Base-by-base conservation (phyloP, 2,113 vertebrate species). In the Notarius lentiginosus region DNA sequence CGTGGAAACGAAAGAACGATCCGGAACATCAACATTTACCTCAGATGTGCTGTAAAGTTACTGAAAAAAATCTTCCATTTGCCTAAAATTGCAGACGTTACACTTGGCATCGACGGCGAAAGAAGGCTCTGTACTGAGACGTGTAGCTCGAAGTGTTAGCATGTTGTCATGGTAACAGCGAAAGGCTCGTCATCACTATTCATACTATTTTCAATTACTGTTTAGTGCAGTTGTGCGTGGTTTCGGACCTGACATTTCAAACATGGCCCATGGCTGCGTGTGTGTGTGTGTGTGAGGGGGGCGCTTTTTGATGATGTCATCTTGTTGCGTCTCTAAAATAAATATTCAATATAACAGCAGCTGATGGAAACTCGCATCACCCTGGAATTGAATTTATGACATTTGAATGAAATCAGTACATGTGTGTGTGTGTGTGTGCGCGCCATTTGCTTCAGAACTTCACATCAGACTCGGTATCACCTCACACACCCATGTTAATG, bases 221-320 rank as follows among this genome's bases (percentile, higher is more conserved):
- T 49, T 49, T 22, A 49, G 41, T 75, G 72, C 72, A 49, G 72
- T 5, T 22, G 72, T 77, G 49, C 53, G 49, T 10, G 49, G 47
- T 77, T 77, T 77, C 1, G 2, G 41, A 41, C 41, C 41, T 41
- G 41, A 41, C 41, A 4, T 41, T 41, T 41, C 5, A 22, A 9
- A 24, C 41, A 10, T 24, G 72, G 51, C 72, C 20, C 41, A 22
- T 61, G 20, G 22, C 22, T 63, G 61, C 5, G 1, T 8, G 22
- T 24, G 60, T 63, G 34, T 47, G 72, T 17, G 20, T 3, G 22
- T 4, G 61, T 10, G 34, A 20, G n/a, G n/a, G 41, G 5, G 73
- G 73, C 24, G 49, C 75, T 53, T 77, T 77, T 77, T 27, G 75
- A 77, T 53, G 49, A 77, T 49, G 53, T 77, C 22, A 53, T 53